Conservation (phyloP, 2,888 invertebrate genomes). For the Ornithoptera priamus region DNA sequence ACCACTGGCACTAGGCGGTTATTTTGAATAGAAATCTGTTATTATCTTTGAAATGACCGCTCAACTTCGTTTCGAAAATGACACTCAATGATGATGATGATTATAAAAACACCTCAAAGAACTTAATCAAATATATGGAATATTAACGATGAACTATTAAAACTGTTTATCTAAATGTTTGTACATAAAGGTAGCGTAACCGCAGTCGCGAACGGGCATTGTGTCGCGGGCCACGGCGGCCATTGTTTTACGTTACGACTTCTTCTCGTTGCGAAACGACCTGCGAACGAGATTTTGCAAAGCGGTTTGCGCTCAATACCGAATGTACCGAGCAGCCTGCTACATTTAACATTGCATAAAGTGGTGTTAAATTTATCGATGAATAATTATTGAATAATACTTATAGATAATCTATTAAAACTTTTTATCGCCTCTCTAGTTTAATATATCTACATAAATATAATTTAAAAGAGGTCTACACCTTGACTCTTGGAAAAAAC, state of each 20-base stretch:
- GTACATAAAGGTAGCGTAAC: slow-evolving; percentile 35
- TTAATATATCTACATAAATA: no score
- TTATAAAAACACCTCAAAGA: neutral
- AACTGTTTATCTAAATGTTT: slow-evolving; percentile 7
- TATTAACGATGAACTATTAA: neutral
- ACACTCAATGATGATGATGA: neutral
- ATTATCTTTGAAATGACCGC: neutral
- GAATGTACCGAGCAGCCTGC: slow-evolving; percentile 18
- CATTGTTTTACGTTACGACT: slow-evolving; percentile 58
- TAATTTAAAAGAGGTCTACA: neutral
- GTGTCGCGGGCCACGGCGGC: slow-evolving; percentile 53
- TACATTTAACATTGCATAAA: slow-evolving; percentile 11
- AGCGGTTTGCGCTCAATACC: slow-evolving; percentile 46
- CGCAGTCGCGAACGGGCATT: slow-evolving; percentile 52
- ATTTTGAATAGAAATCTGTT: neutral
- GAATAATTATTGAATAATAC: neutral
- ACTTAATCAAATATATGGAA: neutral
- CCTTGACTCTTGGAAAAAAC: neutral
- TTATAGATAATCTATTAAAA: neutral
- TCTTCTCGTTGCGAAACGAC: slow-evolving; percentile 59
- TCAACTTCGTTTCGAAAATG: no score
- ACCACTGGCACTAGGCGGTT: neutral
- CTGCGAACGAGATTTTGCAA: slow-evolving; percentile 59
- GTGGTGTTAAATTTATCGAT: neutral
- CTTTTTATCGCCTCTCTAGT: neutral